Conservation (phyloP, 1,140 invertebrate genomes). For the Apis mellifera region DNA sequence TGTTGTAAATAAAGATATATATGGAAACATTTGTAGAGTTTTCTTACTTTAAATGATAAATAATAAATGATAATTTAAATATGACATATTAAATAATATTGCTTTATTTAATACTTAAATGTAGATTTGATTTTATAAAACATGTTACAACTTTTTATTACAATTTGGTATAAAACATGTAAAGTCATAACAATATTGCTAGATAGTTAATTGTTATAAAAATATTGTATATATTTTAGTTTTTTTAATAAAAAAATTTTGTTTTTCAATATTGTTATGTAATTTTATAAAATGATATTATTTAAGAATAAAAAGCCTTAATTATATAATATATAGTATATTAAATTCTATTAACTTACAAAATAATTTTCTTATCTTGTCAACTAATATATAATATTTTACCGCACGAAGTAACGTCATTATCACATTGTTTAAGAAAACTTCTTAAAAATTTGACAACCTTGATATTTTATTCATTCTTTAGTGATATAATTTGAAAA, state of each 20-base stretch:
- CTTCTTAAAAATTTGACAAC: slow-evolving; percentile 27
- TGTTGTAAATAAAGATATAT: slow-evolving; percentile 32
- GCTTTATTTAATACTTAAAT: slow-evolving; percentile 36
- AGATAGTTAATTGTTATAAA: slow-evolving; percentile 32
- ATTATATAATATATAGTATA: background rate
- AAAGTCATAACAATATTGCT: slow-evolving; percentile 45
- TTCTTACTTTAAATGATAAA: too few species aligned
- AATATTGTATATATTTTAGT: slow-evolving; percentile 41
- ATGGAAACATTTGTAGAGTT: background rate
- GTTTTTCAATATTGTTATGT: slow-evolving; percentile 36
- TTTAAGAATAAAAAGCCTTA: slow-evolving; percentile 23
- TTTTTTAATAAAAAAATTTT: slow-evolving; percentile 4
- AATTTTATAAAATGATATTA: slow-evolving; percentile 28
- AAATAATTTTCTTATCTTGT: slow-evolving; percentile 25
- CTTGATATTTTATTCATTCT: slow-evolving; percentile 4
- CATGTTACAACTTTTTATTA: background rate
- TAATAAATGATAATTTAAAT: background rate
- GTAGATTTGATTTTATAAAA: slow-evolving; percentile 1
- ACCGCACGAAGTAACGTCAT: slow-evolving; percentile 27
- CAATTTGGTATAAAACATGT: slow-evolving; percentile 34
- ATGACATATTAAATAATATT: slow-evolving; percentile 21
- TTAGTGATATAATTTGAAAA: slow-evolving; percentile 1
- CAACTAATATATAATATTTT: slow-evolving; percentile 45
- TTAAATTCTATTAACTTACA: slow-evolving; percentile 22
- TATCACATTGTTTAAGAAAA: slow-evolving; percentile 46